Percentiles rank a stretch among this genome's conserved stretches.
Conservation (phyloP, 1,140 invertebrate genomes). For the Lineus longissimus region DNA sequence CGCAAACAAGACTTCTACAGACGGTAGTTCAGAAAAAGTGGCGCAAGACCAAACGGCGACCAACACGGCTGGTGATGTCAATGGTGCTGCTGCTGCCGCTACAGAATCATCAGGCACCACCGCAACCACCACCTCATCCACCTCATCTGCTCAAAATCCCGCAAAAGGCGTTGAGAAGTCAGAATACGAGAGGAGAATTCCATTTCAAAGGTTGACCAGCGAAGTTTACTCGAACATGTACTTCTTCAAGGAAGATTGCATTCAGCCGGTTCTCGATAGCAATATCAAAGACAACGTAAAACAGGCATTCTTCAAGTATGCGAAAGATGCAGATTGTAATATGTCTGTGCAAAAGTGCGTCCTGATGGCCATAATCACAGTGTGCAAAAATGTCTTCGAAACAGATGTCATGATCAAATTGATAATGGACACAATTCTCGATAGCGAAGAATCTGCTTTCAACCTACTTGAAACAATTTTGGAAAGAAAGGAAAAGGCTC, state of each 20-base stretch:
- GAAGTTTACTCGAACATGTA: slow-evolving; percentile 1
- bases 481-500: slow-evolving; percentile 2
- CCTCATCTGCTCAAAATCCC: background rate
- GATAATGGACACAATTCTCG: background rate
- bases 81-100: background rate
- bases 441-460: background rate
- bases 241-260: background rate
- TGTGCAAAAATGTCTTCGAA: slow-evolving; percentile 2
- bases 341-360: background rate
- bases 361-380: background rate
- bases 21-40: background rate
- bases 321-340: slow-evolving; percentile 1
- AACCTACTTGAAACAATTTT: background rate
- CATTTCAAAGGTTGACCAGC: slow-evolving; percentile 1
- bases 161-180: background rate
- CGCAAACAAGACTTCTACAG: background rate
- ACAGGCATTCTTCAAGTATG: slow-evolving; percentile 1
- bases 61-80: background rate
- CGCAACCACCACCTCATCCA: background rate
- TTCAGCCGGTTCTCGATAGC: background rate
- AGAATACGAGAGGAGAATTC: background rate
- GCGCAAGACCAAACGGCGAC: background rate
- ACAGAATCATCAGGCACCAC: background rate
- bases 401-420: background rate
- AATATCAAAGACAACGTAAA: slow-evolving; percentile 3